Conservation (phyloP, 2,113 vertebrate species). For the Halichoeres trimaculatus region DNA sequence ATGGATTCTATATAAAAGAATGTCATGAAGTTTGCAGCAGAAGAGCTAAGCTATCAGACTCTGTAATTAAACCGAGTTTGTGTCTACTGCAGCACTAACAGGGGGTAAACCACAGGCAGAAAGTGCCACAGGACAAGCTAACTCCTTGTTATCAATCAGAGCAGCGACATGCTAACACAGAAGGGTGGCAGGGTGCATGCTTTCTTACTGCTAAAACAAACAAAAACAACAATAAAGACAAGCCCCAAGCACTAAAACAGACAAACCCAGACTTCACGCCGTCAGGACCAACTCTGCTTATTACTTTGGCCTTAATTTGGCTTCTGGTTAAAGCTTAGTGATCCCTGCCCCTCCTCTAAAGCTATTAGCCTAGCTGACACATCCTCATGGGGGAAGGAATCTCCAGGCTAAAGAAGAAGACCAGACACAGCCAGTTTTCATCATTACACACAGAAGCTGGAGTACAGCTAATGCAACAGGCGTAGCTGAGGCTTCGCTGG, state of each 20-base stretch:
- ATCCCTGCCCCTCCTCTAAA: slow-evolving; percentile 31
- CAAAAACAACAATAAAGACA: slow-evolving; percentile 27
- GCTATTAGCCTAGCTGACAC: slow-evolving; percentile 46
- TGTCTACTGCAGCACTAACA: slow-evolving; percentile 35
- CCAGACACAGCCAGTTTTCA: slow-evolving; percentile 69
- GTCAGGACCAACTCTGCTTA: slow-evolving; percentile 19
- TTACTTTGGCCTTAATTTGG: slow-evolving; percentile 43
- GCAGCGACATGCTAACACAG: slow-evolving; percentile 7
- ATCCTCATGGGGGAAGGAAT: slow-evolving; percentile 40
- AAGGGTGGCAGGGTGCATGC: background rate
- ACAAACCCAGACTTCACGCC: slow-evolving; percentile 8
- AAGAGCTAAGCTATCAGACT: slow-evolving; percentile 15
- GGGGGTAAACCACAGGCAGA: background rate
- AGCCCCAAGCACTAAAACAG: slow-evolving; percentile 15
- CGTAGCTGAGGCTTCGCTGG: slow-evolving; percentile 56
- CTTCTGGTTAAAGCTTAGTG: slow-evolving; percentile 34
- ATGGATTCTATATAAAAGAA: slow-evolving; percentile 64
- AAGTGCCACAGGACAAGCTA: slow-evolving; percentile 17
- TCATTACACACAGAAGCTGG: slow-evolving; percentile 67
- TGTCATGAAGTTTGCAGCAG: slow-evolving; percentile 41
- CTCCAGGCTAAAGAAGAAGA: slow-evolving; percentile 32
- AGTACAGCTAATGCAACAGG: slow-evolving; percentile 54
- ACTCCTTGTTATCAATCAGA: slow-evolving; percentile 41
- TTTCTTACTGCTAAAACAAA: slow-evolving; percentile 5
- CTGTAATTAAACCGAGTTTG: slow-evolving; percentile 44